Evolutionary conservation across 1,140 invertebrate species (phyloP).

Genomic region (Venustaconcha ellipsiformis): DNA sequence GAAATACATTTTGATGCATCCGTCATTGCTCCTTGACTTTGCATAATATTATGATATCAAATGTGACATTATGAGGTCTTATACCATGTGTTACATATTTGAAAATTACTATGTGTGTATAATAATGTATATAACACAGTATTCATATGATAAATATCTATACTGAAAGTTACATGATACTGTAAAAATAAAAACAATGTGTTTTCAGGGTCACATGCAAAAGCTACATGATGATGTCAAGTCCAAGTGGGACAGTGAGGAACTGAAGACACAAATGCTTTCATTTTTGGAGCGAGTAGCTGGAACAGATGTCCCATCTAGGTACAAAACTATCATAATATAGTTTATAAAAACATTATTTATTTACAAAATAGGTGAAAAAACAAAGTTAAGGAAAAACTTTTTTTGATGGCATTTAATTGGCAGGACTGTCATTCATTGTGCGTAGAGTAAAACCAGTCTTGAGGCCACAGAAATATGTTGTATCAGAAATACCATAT

Average conservation of each 20-base stretch:
- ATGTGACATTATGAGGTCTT: too few species aligned
- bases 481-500: too few species aligned
- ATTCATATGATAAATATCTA: too few species aligned
- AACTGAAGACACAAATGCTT: slow-evolving; percentile 50
- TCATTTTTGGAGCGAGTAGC: slow-evolving; percentile 50
- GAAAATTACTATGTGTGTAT: too few species aligned
- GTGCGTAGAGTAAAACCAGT: too few species aligned
- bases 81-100: too few species aligned
- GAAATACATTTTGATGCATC: too few species aligned
- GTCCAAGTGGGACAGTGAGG: slow-evolving; percentile 61
- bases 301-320: slow-evolving; percentile 39
- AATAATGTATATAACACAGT: too few species aligned
- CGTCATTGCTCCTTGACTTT: too few species aligned
- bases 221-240: slow-evolving; percentile 40
- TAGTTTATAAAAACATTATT: neutral
- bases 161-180: too few species aligned
- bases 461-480: too few species aligned
- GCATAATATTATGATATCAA: too few species aligned
- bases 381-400: neutral
- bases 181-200: neutral
- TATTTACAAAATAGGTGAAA: neutral
- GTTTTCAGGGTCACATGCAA: slow-evolving; percentile 42
- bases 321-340: slow-evolving; percentile 29
- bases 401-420: neutral
- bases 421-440: neutral